phyloP scores from a whole-genome alignment of 2,113 vertebrate species.

The Oreotrochilus melanogaster region DNA sequence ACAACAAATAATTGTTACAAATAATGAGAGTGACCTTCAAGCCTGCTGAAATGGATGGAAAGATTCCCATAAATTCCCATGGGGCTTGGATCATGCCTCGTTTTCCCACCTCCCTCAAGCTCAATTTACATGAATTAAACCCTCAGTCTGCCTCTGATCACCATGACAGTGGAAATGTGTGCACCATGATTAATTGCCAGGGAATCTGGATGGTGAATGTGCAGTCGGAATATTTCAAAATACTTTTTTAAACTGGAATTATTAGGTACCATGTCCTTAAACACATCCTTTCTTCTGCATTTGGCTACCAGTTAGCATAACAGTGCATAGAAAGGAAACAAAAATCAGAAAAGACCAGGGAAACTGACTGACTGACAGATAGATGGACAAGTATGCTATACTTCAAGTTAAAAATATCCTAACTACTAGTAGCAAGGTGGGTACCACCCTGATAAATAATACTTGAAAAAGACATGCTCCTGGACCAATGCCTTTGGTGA shows the following conservation, averaged over 20 bases:
- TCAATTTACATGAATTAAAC: neutral
- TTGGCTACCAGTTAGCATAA: slow-evolving; percentile 16
- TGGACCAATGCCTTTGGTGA: neutral
- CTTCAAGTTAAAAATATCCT: neutral
- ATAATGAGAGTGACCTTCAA: neutral
- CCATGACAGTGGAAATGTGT: neutral
- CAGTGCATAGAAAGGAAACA: neutral
- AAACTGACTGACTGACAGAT: neutral
- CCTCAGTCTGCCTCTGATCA: neutral
- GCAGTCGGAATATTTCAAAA: neutral
- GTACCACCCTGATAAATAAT: neutral
- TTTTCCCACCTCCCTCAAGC: neutral
- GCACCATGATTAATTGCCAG: neutral
- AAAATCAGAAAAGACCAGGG: neutral
- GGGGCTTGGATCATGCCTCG: neutral
- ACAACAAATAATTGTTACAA: neutral
- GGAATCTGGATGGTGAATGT: neutral
- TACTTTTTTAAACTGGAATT: neutral
- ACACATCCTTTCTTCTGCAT: neutral
- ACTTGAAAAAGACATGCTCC: neutral
- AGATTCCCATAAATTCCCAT: neutral
- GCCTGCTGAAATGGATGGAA: neutral
- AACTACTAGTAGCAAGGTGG: neutral
- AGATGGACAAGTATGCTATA: neutral
- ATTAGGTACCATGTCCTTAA: neutral